Base-by-base conservation (phyloP, 2,797 vertebrate genomes). In the Mus spretus region DNA sequence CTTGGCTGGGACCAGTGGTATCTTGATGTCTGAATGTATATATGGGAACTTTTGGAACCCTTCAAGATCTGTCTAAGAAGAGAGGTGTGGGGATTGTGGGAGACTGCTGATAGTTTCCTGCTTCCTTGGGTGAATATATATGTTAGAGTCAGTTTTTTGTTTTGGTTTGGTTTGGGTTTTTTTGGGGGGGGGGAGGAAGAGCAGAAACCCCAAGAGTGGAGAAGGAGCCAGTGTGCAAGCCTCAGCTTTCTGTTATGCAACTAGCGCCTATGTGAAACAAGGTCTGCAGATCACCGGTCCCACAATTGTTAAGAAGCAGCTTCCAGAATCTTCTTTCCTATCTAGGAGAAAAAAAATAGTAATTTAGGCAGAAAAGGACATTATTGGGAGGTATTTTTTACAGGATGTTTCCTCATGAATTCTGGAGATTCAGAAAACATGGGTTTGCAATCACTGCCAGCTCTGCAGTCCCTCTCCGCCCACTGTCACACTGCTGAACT, bases 101-200 rank as follows among this genome's bases (percentile, higher is more conserved):
- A 70, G 88, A 89, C 31, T 89, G 28, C 44, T 89, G 79, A 78
- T 44, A 63, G 90, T 85, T 80, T 90, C 80, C 37, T 83, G 4
- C 19, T 50, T 53, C 13, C 11, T 89, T 74, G 20, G 70, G 44
- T 93, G 59, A 94, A 17, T 40, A 17, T 82, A 79, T 70, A 81
- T 90, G 8, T 83, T 89, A 44, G 63, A 77, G 80, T 85, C 81
- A 93, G 92, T 37, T 88, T 95, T 92, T 95, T 92, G 65, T 50
- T 89, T 93, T 44, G 44, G 2, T 44, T 44, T 44, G n/a, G n/a
- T 44, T 44, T 44, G n/a, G n/a, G n/a, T 44, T 44, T 4, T 44
- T 44, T 44, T 44, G n/a, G n/a, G n/a, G n/a, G n/a, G n/a, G n/a
- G n/a, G 50, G 61, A 34, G 24, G 37, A 80, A 44, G 44, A 72